phyloP scores from a whole-genome alignment of 1,140 invertebrate species.

The Drosophila miranda region DNA sequence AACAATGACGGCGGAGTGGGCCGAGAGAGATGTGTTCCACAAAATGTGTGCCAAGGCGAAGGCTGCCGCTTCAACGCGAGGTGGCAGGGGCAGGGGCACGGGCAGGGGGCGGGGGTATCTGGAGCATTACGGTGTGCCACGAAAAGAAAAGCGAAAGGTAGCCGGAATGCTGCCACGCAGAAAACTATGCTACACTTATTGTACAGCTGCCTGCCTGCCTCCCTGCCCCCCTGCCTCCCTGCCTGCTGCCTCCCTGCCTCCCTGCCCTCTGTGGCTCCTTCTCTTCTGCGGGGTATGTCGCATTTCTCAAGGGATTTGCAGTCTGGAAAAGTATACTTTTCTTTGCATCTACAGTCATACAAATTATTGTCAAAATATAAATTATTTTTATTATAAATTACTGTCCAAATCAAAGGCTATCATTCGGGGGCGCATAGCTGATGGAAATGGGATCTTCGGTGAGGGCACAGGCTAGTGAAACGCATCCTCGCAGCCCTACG shows the following conservation, averaged over 20 bases:
- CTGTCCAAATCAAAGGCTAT: too few species aligned
- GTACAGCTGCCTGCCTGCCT: background rate
- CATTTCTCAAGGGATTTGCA: too few species aligned
- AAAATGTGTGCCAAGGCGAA: constrained; percentile 78
- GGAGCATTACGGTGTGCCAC: background rate
- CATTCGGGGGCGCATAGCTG: too few species aligned
- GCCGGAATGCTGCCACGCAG: constrained; percentile 10
- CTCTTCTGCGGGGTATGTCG: too few species aligned
- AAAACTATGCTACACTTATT: constrained; percentile 52
- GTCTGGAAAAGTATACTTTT: too few species aligned
- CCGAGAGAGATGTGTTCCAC: constrained; percentile 9
- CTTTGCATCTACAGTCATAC: too few species aligned
- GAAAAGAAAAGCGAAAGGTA: constrained; percentile 46
- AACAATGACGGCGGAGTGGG: constrained; percentile 49
- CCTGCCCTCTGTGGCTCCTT: background rate
- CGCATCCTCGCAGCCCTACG: background rate
- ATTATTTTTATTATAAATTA: background rate
- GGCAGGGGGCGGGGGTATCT: too few species aligned
- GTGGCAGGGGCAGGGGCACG: too few species aligned
- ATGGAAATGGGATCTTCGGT: too few species aligned
- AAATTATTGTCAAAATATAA: too few species aligned
- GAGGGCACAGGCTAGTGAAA: too few species aligned
- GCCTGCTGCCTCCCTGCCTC: background rate
- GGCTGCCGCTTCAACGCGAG: constrained; percentile 32
- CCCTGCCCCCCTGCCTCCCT: too few species aligned